Conservation (phyloP, 2,797 vertebrate species). For the Schizothorax lantsangensis region DNA sequence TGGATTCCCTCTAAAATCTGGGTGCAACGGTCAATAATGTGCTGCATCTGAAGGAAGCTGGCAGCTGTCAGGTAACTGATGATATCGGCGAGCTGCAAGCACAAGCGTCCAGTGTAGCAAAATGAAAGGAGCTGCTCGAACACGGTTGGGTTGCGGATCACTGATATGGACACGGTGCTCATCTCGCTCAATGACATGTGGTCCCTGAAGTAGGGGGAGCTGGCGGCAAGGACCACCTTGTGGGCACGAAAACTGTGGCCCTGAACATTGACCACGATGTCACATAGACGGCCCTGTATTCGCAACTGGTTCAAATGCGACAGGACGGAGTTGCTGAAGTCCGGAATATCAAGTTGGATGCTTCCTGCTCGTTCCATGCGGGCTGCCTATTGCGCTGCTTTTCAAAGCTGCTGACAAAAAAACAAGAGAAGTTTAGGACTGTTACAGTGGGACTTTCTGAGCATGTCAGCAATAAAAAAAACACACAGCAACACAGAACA, state of each 20-base stretch:
- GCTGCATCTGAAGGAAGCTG: constrained; percentile 98
- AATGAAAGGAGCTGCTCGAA: constrained; percentile 97
- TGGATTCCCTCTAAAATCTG: constrained; percentile 97
- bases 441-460: not conserved
- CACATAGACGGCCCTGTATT: constrained; percentile 95
- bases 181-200: constrained; percentile 99
- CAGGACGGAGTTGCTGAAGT: constrained; percentile 98
- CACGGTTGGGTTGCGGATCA: constrained; percentile 94
- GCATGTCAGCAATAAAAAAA: not conserved
- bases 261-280: constrained; percentile 97
- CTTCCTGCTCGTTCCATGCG: constrained; percentile 94
- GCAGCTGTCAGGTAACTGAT: constrained; percentile 97
- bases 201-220: constrained; percentile 97
- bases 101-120: constrained; percentile 95
- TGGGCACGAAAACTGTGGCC: constrained; percentile 96
- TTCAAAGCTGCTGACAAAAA: constrained; percentile 42
- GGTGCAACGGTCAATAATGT: constrained; percentile 97
- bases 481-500: not conserved
- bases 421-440: not conserved
- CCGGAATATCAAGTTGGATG: constrained; percentile 95
- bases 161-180: constrained; percentile 95
- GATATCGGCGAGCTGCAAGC: constrained; percentile 94
- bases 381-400: constrained; percentile 44
- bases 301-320: constrained; percentile 95
- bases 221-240: constrained; percentile 97